Base-by-base conservation (phyloP, 2,113 vertebrate genomes). In the Syngnathus floridae region DNA sequence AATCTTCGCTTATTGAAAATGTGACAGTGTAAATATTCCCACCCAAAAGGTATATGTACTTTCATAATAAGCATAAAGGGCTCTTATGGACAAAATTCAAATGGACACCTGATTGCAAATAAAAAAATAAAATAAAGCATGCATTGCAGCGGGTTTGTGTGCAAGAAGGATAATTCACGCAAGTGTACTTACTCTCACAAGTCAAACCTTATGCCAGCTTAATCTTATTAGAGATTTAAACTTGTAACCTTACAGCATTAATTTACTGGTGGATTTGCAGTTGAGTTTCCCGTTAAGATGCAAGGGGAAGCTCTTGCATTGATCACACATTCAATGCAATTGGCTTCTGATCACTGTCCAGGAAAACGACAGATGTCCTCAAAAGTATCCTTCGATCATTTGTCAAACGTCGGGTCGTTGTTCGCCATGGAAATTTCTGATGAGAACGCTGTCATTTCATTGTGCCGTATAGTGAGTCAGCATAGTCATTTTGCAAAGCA, bases 401-500 rank as follows among this genome's bases (percentile, higher is more conserved):
- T 59, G n/a, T n/a, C 11, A 13, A 60, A 40, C 21, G 36, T 40
- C 10, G 36, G 36, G 7, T 14, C 8, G 7, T 31, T n/a, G 17
- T 19, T 19, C 17, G 11, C 9, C 1, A 37, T n/a, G 9, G 36
- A 60, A 21, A 59, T 38, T 3, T 38, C 36, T 40, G 57, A 60
- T 59, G 36, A n/a, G n/a, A 38, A 21, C 26, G 1, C 12, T 12
- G 31, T 1, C 21, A 59, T 65, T 66, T 60, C 17, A 22, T 62
- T 59, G 54, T 59, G 67, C 31, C 31, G 1, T 56, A 21, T 61
- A 36, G 36, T 5, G 35, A 73, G 58, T 43, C 21, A 63, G 16
- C 36, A 55, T 35, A 60, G 5, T 31, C 35, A 26, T 9, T 57
- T 67, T 59, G 43, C 17, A 48, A 64, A 56, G 48, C 48, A 45